A percentile compares a stretch with the other conserved stretches of the same genome.
Conservation (phyloP, 2,797 vertebrate species). For the Holocentrus rufus region DNA sequence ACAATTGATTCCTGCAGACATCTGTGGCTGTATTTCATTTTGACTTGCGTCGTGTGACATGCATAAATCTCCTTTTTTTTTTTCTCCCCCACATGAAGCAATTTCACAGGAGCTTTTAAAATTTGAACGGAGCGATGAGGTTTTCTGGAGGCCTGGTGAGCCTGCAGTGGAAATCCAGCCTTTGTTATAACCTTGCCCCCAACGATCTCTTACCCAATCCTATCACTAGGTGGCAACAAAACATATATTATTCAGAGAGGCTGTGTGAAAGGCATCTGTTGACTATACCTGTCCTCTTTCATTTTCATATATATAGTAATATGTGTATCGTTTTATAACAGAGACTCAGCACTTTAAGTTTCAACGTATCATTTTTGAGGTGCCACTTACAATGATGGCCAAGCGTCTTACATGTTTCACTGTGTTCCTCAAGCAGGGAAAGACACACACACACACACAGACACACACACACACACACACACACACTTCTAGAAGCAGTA, state of each 20-base stretch:
- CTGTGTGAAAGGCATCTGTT: conserved; percentile 17
- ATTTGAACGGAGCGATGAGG: conserved; percentile 15
- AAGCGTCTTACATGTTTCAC: conserved; percentile 38
- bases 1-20: no score
- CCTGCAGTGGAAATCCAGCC: conserved; percentile 2
- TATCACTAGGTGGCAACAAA: conserved; percentile 72
- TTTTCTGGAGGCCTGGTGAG: conserved; percentile 22
- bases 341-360: conserved; percentile 56
- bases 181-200: conserved; percentile 7
- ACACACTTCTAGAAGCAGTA: not conserved
- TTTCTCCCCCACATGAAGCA: no score
- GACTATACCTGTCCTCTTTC: conserved; percentile 13
- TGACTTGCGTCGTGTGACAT: not conserved
- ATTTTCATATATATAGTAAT: conserved; percentile 14
- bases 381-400: conserved; percentile 13
- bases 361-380: conserved; percentile 36
- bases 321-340: conserved; percentile 36
- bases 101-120: conserved; percentile 15
- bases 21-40: not conserved
- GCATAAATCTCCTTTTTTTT: conserved; percentile 26
- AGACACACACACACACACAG: not conserved
- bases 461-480: conserved; percentile 4
- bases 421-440: conserved; percentile 43
- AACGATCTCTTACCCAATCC: not conserved
- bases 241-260: conserved; percentile 47